These are phyloP conservation scores for Pelusios castaneus DNA, from an alignment of 2,113 vertebrate species.

Conservation along the genomic window DNA sequence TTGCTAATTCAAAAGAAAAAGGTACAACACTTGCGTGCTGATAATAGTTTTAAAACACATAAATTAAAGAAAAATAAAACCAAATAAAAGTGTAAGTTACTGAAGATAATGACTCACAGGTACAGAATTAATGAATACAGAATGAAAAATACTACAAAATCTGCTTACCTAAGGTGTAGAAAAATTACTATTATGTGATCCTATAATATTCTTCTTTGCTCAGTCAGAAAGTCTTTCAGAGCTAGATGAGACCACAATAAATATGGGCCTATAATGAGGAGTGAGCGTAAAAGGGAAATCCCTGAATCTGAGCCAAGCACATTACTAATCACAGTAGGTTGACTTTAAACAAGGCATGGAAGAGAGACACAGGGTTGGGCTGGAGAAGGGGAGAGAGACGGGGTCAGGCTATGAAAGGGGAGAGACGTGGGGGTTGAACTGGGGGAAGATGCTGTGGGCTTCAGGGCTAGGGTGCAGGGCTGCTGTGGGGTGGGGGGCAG, in stretches of 20 bases:
- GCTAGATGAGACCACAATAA: background rate
- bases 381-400: too few species aligned
- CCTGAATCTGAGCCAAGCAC: background rate
- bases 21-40: background rate
- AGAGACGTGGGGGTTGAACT: too few species aligned
- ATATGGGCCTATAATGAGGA: background rate
- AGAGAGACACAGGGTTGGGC: too few species aligned
- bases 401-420: too few species aligned
- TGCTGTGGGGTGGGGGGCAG: too few species aligned
- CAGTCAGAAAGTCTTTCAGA: background rate
- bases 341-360: background rate
- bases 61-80: background rate
- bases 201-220: background rate
- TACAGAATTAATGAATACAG: background rate
- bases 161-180: background rate
- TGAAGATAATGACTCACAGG: background rate
- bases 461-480: too few species aligned
- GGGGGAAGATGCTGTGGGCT: too few species aligned
- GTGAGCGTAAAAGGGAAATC: background rate
- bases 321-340: background rate
- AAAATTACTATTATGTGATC: background rate
- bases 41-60: background rate
- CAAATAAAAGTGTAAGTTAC: background rate
- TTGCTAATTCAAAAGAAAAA: background rate
- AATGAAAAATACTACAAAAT: background rate